phyloP scores from a whole-genome alignment of 2,888 invertebrate species.

The Coremacera marginata region DNA sequence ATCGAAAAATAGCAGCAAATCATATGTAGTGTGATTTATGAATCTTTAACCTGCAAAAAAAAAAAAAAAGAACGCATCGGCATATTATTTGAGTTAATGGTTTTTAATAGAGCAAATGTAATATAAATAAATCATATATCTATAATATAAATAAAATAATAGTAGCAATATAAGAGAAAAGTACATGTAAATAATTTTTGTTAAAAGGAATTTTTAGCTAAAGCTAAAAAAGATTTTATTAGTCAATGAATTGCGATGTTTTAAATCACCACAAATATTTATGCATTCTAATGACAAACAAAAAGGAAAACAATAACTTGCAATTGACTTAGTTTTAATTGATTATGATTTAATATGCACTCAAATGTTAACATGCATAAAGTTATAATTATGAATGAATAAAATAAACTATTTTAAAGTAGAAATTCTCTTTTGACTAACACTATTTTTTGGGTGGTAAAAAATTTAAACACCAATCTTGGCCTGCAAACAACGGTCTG shows the following conservation, averaged over 20 bases:
- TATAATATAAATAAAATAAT: conserved; percentile 37
- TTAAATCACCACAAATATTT: conserved; percentile 43
- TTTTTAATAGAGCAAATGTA: conserved; percentile 25
- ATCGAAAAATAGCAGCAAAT: conserved; percentile 11
- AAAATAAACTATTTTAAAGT: conserved; percentile 4
- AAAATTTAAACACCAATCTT: too few relatives aligned
- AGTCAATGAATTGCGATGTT: conserved; percentile 12
- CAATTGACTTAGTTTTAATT: conserved; percentile 31
- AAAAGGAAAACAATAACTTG: conserved; percentile 53
- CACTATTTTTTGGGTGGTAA: too few relatives aligned
- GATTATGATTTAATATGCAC: conserved; percentile 21
- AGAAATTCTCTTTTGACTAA: background rate
- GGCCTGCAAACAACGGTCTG: too few relatives aligned
- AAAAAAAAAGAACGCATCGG: conserved; percentile 19
- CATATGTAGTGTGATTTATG: background rate
- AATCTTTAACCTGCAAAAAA: conserved; percentile 43
- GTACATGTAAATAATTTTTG: conserved; percentile 59
- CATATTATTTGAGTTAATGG: conserved; percentile 2
- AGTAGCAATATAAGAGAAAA: conserved; percentile 15
- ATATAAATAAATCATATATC: conserved; percentile 27
- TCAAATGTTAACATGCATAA: conserved; percentile 21
- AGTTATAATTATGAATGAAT: conserved; percentile 3
- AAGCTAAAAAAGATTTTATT: conserved; percentile 20
- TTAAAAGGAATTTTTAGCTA: conserved; percentile 38
- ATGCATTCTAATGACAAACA: conserved; percentile 47